Evolutionary conservation across 2,888 invertebrate species (phyloP).

Genomic region (Melanostoma scalare): DNA sequence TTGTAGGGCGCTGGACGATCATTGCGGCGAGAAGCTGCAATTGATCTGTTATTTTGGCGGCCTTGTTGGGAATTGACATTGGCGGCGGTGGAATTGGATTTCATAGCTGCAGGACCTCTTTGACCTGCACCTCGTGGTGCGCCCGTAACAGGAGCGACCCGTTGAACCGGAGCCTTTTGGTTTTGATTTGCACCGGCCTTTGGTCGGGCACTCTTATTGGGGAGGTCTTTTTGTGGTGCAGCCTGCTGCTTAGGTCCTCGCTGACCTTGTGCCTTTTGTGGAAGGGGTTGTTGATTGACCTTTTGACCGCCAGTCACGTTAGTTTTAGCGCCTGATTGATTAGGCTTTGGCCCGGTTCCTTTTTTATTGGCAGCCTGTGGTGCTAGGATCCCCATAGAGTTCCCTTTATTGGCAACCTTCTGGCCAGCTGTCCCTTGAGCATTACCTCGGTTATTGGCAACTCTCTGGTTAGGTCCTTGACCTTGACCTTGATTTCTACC

Average conservation of each 20-base stretch:
- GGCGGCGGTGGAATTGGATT: conserved; percentile 1
- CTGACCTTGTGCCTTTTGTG: too few species aligned
- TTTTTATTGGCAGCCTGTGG: too few species aligned
- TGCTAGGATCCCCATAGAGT: too few species aligned
- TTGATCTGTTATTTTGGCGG: conserved; percentile 29
- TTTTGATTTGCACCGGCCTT: neutral
- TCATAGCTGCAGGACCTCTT: neutral
- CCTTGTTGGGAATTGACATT: conserved; percentile 18
- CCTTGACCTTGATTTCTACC: neutral
- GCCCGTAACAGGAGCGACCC: conserved; percentile 10
- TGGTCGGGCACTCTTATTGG: neutral
- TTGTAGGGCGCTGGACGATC: conserved; percentile 55
- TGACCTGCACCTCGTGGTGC: neutral
- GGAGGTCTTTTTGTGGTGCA: conserved; percentile 1
- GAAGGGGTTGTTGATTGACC: too few species aligned
- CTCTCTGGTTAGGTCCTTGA: neutral
- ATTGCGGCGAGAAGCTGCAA: conserved; percentile 44
- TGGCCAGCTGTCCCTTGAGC: conserved; percentile 5
- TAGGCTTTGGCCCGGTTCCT: too few species aligned
- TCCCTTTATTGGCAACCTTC: neutral
- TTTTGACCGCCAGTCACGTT: too few species aligned
- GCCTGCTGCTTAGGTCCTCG: neutral
- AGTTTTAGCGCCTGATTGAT: too few species aligned
- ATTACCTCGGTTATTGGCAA: too few species aligned
- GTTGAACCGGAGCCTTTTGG: conserved; percentile 1